phyloP scores from a whole-genome alignment of 2,888 invertebrate species.

The Drosophila mettleri region DNA sequence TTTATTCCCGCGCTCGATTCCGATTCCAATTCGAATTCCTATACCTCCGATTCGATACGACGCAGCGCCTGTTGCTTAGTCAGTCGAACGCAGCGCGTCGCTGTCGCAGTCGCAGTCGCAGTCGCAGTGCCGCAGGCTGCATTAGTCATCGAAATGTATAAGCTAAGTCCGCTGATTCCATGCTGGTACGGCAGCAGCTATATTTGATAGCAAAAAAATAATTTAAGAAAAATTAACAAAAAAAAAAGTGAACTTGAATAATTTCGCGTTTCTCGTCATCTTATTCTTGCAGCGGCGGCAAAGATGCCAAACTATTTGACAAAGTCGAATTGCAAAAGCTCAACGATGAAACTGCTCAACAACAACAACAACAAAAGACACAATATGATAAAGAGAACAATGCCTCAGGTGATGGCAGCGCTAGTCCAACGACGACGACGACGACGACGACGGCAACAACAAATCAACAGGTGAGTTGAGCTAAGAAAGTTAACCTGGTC shows the following conservation, averaged over 20 bases:
- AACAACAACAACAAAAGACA: slow-evolving; percentile 29
- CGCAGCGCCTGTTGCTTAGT: slow-evolving; percentile 34
- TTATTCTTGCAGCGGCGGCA: slow-evolving; percentile 64
- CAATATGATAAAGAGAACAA: slow-evolving; percentile 46
- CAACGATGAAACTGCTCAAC: slow-evolving; percentile 42
- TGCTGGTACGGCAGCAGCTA: slow-evolving; percentile 53
- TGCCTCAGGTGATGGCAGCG: slow-evolving; percentile 53
- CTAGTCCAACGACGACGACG: slow-evolving; percentile 32
- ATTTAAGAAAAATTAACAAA: too few relatives aligned
- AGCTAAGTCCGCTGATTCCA: slow-evolving; percentile 66
- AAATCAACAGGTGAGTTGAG: slow-evolving; percentile 61
- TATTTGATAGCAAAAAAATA: too few relatives aligned
- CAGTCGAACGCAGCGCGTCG: slow-evolving; percentile 20
- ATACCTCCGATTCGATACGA: slow-evolving; percentile 26
- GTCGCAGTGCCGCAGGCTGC: slow-evolving; percentile 32
- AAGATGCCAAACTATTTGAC: slow-evolving; percentile 73
- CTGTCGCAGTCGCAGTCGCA: slow-evolving; percentile 10
- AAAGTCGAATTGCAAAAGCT: slow-evolving; percentile 69
- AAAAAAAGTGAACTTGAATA: slow-evolving; percentile 3
- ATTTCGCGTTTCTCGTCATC: background rate
- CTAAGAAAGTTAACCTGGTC: slow-evolving; percentile 40
- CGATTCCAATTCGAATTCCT: slow-evolving; percentile 21
- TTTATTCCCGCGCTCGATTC: slow-evolving; percentile 21
- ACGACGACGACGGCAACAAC: slow-evolving; percentile 28
- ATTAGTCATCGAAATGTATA: slow-evolving; percentile 73